Percentiles rank a stretch among this genome's conserved stretches.
Evolutionary conservation across 2,113 vertebrate genomes (phyloP).

Genomic region (Tachycineta bicolor): DNA sequence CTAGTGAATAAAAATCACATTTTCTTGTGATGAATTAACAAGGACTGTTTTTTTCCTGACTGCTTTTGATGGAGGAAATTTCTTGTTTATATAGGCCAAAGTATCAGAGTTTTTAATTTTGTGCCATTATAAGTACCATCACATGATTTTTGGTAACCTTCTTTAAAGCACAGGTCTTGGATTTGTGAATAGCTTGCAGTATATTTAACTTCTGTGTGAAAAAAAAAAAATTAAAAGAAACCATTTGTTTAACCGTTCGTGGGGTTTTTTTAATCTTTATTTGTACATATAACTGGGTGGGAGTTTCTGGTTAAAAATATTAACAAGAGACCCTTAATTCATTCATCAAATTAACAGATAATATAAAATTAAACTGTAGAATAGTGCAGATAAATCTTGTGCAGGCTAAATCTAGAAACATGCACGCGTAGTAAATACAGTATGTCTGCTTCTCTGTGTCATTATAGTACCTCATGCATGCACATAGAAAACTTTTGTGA

Average conservation of each 20-base stretch:
- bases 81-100: background rate
- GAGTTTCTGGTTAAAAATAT: background rate
- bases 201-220: background rate
- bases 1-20: background rate
- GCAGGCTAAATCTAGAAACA: background rate
- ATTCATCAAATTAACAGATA: slow-evolving; percentile 8
- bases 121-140: background rate
- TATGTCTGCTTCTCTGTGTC: background rate
- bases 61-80: background rate
- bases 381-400: background rate
- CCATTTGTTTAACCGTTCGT: background rate
- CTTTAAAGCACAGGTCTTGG: background rate
- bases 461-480: background rate
- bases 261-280: background rate
- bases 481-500: background rate
- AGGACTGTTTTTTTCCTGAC: background rate
- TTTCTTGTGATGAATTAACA: background rate
- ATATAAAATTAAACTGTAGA: background rate
- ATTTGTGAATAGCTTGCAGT: background rate
- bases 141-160: background rate
- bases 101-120: background rate
- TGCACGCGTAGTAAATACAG: background rate
- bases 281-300: background rate
- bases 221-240: background rate
- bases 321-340: background rate